Evolutionary conservation across 2,888 invertebrate genomes (phyloP).

Genomic region (Xestia xanthographa): DNA sequence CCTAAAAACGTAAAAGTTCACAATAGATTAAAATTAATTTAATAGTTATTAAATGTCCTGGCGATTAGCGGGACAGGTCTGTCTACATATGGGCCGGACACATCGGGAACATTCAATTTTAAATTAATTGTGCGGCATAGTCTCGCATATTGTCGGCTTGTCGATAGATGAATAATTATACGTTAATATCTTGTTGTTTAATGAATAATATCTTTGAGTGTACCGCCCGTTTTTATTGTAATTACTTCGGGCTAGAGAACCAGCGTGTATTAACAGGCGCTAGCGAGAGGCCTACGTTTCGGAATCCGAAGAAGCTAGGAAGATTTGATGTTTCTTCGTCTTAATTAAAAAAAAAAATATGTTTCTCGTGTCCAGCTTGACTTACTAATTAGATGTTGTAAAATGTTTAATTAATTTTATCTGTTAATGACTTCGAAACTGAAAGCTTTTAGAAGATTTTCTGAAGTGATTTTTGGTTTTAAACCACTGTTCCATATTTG

Average conservation of each 20-base stretch:
- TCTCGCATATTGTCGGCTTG: constrained; percentile 44
- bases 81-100: constrained; percentile 49
- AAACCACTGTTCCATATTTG: background rate
- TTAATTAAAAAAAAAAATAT: constrained; percentile 30
- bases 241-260: constrained; percentile 29
- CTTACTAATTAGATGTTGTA: background rate
- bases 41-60: constrained; percentile 54
- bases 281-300: constrained; percentile 3
- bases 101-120: constrained; percentile 41
- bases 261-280: constrained; percentile 16
- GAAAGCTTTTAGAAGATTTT: background rate
- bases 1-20: constrained; percentile 46
- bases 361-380: constrained; percentile 14
- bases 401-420: background rate
- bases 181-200: constrained; percentile 43
- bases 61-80: constrained; percentile 28
- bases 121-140: constrained; percentile 53
- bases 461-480: background rate
- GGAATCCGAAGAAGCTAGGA: constrained; percentile 21
- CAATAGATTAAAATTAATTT: constrained; percentile 54
- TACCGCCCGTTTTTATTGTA: constrained; percentile 59
- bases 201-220: constrained; percentile 55
- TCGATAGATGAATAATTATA: constrained; percentile 54
- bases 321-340: constrained; percentile 2
- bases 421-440: background rate